Percentiles rank a stretch among this genome's conserved stretches.
Conservation (phyloP, 2,113 vertebrate genomes). For the Pelecanus crispus region DNA sequence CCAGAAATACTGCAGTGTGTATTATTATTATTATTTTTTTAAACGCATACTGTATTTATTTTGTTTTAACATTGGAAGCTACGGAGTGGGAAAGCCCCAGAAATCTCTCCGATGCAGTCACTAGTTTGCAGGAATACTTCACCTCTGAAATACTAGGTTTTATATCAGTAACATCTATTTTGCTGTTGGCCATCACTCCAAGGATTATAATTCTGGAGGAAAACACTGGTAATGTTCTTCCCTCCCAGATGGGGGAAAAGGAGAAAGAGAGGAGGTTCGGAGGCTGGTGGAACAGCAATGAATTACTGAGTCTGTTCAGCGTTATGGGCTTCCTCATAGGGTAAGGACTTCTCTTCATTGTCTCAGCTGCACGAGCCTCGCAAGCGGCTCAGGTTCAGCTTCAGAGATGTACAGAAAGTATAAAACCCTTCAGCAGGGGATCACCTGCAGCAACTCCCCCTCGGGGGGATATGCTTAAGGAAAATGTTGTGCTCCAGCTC, state of each 20-base stretch:
- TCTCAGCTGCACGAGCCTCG: constrained; percentile 43
- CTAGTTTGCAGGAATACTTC: constrained; percentile 59
- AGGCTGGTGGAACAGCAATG: constrained; percentile 40
- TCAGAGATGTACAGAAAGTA: constrained; percentile 2
- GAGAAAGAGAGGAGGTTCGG: background rate
- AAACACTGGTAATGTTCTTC: constrained; percentile 44
- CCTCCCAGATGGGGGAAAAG: constrained; percentile 8
- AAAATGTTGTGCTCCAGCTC: background rate
- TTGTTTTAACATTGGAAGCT: constrained; percentile 65
- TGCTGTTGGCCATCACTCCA: constrained; percentile 52
- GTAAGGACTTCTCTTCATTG: constrained; percentile 21
- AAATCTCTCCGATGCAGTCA: constrained; percentile 49
- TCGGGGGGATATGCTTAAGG: background rate
- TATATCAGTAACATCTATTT: constrained; percentile 46
- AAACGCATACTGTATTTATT: constrained; percentile 60
- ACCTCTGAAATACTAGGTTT: constrained; percentile 48
- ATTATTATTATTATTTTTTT: constrained; percentile 28
- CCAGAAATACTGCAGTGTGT: constrained; percentile 70
- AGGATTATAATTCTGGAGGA: constrained; percentile 10
- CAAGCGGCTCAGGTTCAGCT: constrained; percentile 54
- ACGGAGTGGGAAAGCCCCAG: constrained; percentile 64
- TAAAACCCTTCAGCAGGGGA: background rate
- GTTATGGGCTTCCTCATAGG: background rate
- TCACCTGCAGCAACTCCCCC: background rate
- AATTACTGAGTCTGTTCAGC: background rate